Evolutionary conservation across 2,888 invertebrate species (phyloP).

Genomic region (Linnaemya vulpina): DNA sequence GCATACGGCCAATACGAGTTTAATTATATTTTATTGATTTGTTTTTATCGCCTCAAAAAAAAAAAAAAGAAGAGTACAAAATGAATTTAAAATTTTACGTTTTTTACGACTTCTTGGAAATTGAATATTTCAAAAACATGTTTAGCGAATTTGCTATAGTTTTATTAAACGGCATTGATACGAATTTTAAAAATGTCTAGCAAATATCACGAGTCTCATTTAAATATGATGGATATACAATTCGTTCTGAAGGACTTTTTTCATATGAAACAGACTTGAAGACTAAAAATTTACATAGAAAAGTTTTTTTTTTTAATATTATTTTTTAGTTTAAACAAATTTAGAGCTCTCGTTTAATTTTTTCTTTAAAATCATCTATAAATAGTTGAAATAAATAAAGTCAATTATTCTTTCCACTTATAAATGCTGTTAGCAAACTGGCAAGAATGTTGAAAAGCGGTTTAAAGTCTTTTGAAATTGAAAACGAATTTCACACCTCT

Average conservation of each 20-base stretch:
- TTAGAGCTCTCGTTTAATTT: not conserved
- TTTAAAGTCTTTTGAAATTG: constrained; percentile 39
- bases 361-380: not conserved
- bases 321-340: too few relatives aligned
- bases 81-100: not conserved
- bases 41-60: not conserved
- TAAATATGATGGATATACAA: constrained; percentile 11
- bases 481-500: constrained; percentile 18
- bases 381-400: not conserved
- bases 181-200: constrained; percentile 24
- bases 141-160: constrained; percentile 29
- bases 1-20: not conserved
- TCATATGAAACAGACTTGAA: too few relatives aligned
- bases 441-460: not conserved
- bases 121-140: not conserved
- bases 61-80: not conserved
- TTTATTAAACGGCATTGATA: constrained; percentile 44
- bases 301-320: too few relatives aligned
- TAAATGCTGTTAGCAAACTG: constrained; percentile 2
- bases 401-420: not conserved
- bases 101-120: constrained; percentile 17
- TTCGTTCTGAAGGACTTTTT: not conserved
- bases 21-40: constrained; percentile 43
- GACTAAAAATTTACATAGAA: too few relatives aligned
- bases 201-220: constrained; percentile 14